Evolutionary conservation across 2,888 invertebrate genomes (phyloP).

Genomic region (Drosophila borborema): DNA sequence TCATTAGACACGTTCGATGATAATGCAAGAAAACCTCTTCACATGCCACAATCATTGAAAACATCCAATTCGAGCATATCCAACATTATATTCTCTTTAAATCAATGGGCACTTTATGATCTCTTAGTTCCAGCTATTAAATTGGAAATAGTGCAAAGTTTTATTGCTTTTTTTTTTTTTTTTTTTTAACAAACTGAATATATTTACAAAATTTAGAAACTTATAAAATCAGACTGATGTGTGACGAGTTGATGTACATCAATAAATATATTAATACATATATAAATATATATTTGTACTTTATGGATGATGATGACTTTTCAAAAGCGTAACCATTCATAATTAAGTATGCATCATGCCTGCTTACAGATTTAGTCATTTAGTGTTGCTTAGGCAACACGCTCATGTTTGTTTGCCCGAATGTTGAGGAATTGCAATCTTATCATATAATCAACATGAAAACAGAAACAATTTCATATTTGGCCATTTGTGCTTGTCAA

Average conservation of each 20-base stretch:
- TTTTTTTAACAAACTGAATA: background rate
- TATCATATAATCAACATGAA: background rate
- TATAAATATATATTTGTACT: background rate
- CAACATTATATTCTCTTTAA: background rate
- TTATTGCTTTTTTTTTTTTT: too few species aligned
- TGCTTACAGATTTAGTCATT: conserved; percentile 1
- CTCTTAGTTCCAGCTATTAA: too few species aligned
- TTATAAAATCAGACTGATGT: background rate
- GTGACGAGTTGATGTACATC: background rate
- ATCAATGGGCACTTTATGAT: too few species aligned
- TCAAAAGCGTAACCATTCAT: background rate
- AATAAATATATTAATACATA: background rate
- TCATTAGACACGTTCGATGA: conserved; percentile 40
- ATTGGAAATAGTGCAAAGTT: background rate
- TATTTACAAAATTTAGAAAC: background rate
- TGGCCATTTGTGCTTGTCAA: background rate
- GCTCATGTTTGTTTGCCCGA: background rate
- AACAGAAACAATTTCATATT: background rate
- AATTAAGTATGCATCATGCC: background rate
- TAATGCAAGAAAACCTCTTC: conserved; percentile 7
- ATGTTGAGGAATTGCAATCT: background rate
- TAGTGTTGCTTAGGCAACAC: background rate
- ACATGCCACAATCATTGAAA: background rate
- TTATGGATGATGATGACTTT: background rate
- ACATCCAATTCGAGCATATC: too few species aligned